A percentile compares a stretch with the other conserved stretches of the same genome.
Conservation (phyloP, 1,140 invertebrate species). For the Hestina assimilis region DNA sequence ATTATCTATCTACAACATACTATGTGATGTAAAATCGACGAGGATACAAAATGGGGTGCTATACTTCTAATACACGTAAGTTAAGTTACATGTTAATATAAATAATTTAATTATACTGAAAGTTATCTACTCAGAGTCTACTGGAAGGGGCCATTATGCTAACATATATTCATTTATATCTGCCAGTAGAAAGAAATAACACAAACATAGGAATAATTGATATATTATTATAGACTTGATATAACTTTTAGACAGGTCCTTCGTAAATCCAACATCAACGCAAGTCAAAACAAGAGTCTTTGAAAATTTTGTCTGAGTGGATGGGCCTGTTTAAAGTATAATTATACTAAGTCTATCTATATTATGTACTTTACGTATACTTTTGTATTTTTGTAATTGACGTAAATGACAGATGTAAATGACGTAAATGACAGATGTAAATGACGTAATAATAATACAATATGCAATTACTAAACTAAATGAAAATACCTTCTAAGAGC, state of each 20-base stretch:
- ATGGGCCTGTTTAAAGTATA: too few species aligned
- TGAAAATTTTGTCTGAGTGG: too few species aligned
- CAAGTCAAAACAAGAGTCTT: too few species aligned
- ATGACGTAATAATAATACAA: neutral
- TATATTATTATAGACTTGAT: too few species aligned
- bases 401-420: neutral
- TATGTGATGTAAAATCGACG: constrained; percentile 26
- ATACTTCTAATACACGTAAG: constrained; percentile 25
- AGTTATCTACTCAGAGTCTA: constrained; percentile 37
- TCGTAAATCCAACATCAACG: too few species aligned
- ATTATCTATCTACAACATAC: constrained; percentile 47
- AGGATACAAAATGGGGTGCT: constrained; percentile 24
- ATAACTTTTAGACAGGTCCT: too few species aligned
- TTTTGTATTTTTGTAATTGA: too few species aligned
- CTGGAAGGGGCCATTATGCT: constrained; percentile 21
- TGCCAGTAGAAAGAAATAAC: too few species aligned
- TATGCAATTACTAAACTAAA: neutral
- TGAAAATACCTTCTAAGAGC: constrained; percentile 79
- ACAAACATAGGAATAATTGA: too few species aligned
- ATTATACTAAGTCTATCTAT: too few species aligned
- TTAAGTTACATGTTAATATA: constrained; percentile 23
- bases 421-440: constrained; percentile 19
- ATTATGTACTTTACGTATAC: too few species aligned
- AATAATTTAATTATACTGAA: constrained; percentile 29
- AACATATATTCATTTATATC: constrained; percentile 26